Conservation (phyloP, 2,797 vertebrate genomes). For the Cottoperca gobio region DNA sequence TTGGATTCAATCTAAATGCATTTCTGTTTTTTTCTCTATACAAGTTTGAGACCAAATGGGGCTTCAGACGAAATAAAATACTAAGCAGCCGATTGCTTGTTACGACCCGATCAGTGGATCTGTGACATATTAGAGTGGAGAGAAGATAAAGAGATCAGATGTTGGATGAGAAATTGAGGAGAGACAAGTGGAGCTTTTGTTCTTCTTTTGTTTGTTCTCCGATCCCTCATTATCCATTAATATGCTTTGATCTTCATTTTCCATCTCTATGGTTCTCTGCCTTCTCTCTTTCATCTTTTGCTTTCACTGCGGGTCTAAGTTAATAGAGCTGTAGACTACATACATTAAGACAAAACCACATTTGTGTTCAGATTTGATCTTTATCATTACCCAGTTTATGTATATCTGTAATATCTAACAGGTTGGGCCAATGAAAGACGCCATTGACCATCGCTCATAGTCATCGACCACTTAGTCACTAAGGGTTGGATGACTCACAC, state of each 20-base stretch:
- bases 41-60: slow-evolving; percentile 5
- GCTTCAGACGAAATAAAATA: background rate
- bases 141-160: background rate
- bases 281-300: background rate
- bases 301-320: background rate
- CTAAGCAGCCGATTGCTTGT: slow-evolving; percentile 9
- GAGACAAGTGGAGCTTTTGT: background rate
- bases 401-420: no score
- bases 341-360: background rate
- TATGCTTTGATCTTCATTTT: slow-evolving; percentile 35
- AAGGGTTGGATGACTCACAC: no score
- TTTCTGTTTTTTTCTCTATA: background rate
- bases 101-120: background rate
- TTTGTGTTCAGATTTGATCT: no score
- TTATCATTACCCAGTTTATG: no score
- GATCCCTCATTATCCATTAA: slow-evolving; percentile 31
- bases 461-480: no score
- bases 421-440: no score
- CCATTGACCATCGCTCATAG: no score
- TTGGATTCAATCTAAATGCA: background rate
- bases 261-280: background rate
- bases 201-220: slow-evolving; percentile 14
- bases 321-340: background rate
- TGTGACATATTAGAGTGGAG: background rate
- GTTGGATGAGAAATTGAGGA: slow-evolving; percentile 1